phyloP scores from a whole-genome alignment of 2,888 invertebrate species.

The Herminia tarsipennalis region DNA sequence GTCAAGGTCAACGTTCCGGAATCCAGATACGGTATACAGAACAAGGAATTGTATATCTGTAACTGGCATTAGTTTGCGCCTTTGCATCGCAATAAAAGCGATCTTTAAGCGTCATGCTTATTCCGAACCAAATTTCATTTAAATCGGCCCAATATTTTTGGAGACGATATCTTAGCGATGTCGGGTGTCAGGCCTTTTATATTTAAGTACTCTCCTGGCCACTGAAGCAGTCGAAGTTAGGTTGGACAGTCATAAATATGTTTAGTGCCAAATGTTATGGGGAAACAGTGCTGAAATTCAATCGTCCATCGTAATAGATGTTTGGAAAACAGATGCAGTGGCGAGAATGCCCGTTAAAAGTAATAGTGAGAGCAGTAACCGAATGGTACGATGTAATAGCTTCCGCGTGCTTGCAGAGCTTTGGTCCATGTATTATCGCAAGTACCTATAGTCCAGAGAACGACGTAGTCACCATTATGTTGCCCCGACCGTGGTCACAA shows the following conservation, averaged over 20 bases:
- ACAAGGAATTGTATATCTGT: no score
- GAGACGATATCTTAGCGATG: no score
- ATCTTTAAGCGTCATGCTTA: no score
- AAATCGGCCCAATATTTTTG: no score
- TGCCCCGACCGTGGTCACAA: no score
- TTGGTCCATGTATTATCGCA: neutral
- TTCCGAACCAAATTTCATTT: no score
- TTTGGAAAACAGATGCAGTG: slow-evolving; percentile 4
- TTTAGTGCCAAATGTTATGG: neutral
- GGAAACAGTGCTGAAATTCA: neutral
- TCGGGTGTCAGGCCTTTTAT: no score
- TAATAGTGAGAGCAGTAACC: slow-evolving; percentile 1
- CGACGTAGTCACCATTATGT: no score
- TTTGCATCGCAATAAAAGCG: no score
- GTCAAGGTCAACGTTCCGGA: neutral
- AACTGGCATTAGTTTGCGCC: no score
- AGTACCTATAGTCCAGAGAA: neutral
- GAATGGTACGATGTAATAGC: neutral
- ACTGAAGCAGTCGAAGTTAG: neutral
- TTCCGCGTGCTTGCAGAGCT: neutral
- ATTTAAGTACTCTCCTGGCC: neutral
- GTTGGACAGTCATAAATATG: neutral
- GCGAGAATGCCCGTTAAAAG: slow-evolving; percentile 3
- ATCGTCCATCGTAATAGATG: neutral
- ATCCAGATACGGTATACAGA: no score